Evolutionary conservation across 2,888 invertebrate species (phyloP).

Genomic region (Hoplodrina ambigua): DNA sequence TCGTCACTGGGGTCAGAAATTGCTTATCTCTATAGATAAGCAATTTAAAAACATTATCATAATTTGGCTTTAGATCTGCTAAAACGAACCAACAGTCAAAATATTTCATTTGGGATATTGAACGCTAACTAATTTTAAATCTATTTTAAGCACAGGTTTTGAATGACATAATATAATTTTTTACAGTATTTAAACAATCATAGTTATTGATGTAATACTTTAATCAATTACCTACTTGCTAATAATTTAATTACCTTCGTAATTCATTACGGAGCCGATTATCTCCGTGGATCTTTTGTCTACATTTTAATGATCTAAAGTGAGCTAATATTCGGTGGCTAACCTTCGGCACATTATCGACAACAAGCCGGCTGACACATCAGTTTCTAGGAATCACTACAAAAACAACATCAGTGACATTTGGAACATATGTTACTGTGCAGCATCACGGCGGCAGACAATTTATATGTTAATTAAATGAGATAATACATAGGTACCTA

Average conservation of each 20-base stretch:
- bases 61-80: not conserved
- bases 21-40: too few relatives aligned
- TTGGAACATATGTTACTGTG: slow-evolving; percentile 17
- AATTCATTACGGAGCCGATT: not conserved
- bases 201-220: not conserved
- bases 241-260: not conserved
- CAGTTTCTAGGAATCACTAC: slow-evolving; percentile 28
- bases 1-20: too few relatives aligned
- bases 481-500: not conserved
- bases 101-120: too few relatives aligned
- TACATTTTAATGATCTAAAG: too few relatives aligned
- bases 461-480: slow-evolving; percentile 12
- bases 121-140: too few relatives aligned
- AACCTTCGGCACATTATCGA: slow-evolving; percentile 28
- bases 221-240: too few relatives aligned
- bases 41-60: not conserved
- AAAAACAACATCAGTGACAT: slow-evolving; percentile 38
- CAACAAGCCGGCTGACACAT: slow-evolving; percentile 26
- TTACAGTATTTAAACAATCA: too few relatives aligned
- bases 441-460: not conserved
- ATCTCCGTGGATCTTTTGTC: not conserved
- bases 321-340: not conserved
- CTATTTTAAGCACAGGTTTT: too few relatives aligned
- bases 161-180: too few relatives aligned
- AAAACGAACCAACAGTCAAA: too few relatives aligned